A percentile compares a stretch with the other conserved stretches of the same genome.
Conservation (phyloP, 2,113 vertebrate species). For the Seriola dumerili region DNA sequence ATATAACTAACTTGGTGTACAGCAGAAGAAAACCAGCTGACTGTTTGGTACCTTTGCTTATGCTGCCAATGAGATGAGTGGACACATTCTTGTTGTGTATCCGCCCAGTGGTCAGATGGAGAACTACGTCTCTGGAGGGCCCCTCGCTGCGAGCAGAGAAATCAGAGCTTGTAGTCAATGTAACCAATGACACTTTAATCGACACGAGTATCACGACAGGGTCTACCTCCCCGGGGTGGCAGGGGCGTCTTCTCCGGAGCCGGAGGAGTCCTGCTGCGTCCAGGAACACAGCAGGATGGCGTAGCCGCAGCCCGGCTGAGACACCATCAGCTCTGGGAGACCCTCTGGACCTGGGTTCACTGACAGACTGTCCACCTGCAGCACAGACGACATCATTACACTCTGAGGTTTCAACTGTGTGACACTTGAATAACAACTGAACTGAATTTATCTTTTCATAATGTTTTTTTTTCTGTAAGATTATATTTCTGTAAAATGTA, state of each 20-base stretch:
- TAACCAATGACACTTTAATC: not conserved
- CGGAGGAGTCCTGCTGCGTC: conserved; percentile 83
- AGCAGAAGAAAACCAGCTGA: not conserved
- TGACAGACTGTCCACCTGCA: conserved; percentile 96
- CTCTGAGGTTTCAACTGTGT: no score
- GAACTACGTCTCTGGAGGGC: conserved; percentile 88
- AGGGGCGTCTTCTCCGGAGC: conserved; percentile 74
- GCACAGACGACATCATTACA: not conserved
- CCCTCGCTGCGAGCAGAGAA: conserved; percentile 82
- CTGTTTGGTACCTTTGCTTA: conserved; percentile 84
- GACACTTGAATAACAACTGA: no score
- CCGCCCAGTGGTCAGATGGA: conserved; percentile 94
- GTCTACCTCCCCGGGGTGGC: conserved; percentile 69
- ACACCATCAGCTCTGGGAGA: conserved; percentile 94
- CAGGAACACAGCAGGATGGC: conserved; percentile 94
- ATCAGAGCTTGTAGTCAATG: not conserved
- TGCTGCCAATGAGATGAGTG: conserved; percentile 96
- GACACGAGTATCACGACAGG: not conserved
- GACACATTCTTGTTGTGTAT: conserved; percentile 99
- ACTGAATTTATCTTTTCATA: no score
- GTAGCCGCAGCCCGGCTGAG: conserved; percentile 97
- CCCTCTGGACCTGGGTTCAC: conserved; percentile 92
- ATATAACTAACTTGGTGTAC: not conserved
- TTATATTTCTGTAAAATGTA: no score
- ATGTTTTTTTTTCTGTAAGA: no score